These are phyloP conservation scores for Anabacerthia variegaticeps DNA, from an alignment of 2,797 vertebrate species.

Conservation along the genomic window DNA sequence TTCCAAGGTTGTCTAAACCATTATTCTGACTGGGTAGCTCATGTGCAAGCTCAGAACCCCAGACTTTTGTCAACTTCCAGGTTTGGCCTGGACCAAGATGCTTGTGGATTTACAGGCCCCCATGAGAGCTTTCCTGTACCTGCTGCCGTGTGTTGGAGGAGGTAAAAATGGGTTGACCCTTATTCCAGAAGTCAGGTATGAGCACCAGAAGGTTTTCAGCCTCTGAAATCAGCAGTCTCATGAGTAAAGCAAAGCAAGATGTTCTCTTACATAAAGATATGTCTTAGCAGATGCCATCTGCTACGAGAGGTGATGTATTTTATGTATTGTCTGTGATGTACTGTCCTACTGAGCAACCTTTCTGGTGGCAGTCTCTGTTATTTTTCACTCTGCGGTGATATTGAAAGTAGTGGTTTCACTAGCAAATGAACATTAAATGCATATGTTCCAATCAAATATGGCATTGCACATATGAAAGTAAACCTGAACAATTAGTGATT, in stretches of 20 bases:
- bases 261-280: neutral
- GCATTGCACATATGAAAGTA: neutral
- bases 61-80: neutral
- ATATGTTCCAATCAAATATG: neutral
- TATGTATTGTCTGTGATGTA: neutral
- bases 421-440: neutral
- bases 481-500: neutral
- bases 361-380: neutral
- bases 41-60: neutral
- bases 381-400: neutral
- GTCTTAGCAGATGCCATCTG: neutral
- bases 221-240: neutral
- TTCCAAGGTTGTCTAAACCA: neutral
- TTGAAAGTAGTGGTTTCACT: neutral
- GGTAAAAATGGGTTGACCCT: neutral
- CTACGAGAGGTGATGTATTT: neutral
- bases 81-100: neutral
- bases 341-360: neutral
- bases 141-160: neutral
- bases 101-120: neutral
- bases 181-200: neutral
- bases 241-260: neutral
- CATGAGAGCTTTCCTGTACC: fast-evolving
- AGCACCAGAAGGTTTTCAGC: neutral
- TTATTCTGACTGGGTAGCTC: neutral